Base-by-base conservation (phyloP, 2,797 vertebrate genomes). In the Eupleurogrammus muticus region DNA sequence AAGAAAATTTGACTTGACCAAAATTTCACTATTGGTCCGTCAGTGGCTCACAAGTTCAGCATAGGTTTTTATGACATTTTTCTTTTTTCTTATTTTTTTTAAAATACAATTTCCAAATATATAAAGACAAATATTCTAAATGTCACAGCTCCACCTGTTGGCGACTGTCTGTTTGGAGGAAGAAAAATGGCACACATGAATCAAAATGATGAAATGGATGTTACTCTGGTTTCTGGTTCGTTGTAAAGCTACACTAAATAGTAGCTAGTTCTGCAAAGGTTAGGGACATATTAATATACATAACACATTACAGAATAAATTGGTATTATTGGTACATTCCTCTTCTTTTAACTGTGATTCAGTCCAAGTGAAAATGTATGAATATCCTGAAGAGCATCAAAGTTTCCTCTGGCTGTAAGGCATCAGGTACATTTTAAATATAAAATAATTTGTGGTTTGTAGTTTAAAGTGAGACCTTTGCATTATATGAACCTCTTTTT, bases 61-160 rank as follows among this genome's bases (percentile, higher is more conserved):
- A 14, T 40, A 51, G 49, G 28, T 28, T 28, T 28, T 28, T 28
- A 28, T 28, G 6, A 28, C 28, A 28, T 28, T 28, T 28, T 28
- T 28, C 28, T 28, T 42, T 14, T 24, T 24, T 61, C 68, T 65
- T 34, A 32, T 44, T 11, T 11, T 48, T 11, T 65, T 47, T 50
- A 13, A n/a, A 52, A 53, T 14, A 17, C 40, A 40, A 23, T 66
- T 54, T 60, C 42, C 49, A 42, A 53, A 53, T 32, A 65, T 20
- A 42, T n/a, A n/a, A n/a, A n/a, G n/a, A n/a, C n/a, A n/a, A n/a
- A 48, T 63, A 32, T 58, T 32, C 54, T n/a, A 4, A 2, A 4
- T 20, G 55, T 47, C 53, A 35, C 44, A 9, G 79, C 49, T 24
- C 67, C 75, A 28, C n/a, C 62, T 58, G 9, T 49, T 71, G 62